A percentile compares a stretch with the other conserved stretches of the same genome.
These are phyloP conservation scores for Ophiodon elongatus DNA, from an alignment of 2,113 vertebrate species.

Conservation along the genomic window DNA sequence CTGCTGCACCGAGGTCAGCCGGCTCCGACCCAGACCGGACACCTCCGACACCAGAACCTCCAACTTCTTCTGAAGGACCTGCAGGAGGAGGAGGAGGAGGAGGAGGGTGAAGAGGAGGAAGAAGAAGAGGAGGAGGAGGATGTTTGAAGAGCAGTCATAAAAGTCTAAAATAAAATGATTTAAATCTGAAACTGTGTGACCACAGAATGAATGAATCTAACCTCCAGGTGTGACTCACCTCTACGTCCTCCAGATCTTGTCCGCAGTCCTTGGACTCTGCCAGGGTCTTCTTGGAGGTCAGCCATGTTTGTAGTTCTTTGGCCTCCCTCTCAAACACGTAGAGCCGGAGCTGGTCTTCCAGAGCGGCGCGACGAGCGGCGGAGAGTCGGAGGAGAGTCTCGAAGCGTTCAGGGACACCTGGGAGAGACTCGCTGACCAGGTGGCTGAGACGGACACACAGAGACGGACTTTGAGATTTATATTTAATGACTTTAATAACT, in stretches of 20 bases:
- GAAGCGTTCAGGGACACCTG: slow-evolving; percentile 74
- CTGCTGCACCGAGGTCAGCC: slow-evolving; percentile 83
- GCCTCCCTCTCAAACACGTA: slow-evolving; percentile 88
- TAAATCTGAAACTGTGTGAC: not conserved
- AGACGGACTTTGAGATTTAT: not conserved
- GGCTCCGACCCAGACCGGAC: slow-evolving; percentile 84
- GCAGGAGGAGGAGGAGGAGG: slow-evolving; percentile 5
- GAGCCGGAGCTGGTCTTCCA: slow-evolving; percentile 87
- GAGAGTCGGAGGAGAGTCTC: slow-evolving; percentile 79
- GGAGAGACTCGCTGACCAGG: slow-evolving; percentile 82
- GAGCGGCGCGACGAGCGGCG: slow-evolving; percentile 65
- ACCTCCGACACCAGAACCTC: slow-evolving; percentile 87
- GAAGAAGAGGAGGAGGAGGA: too few relatives aligned
- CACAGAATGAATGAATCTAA: not conserved
- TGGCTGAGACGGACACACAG: slow-evolving; percentile 59
- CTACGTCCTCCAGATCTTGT: slow-evolving; percentile 89
- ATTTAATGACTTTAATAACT: not conserved
- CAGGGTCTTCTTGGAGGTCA: slow-evolving; percentile 81
- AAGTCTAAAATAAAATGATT: not conserved
- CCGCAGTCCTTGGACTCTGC: slow-evolving; percentile 88
- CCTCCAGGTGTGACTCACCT: slow-evolving; percentile 72
- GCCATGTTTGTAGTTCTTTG: slow-evolving; percentile 87
- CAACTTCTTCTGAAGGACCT: slow-evolving; percentile 90
- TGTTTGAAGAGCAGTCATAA: too few relatives aligned
- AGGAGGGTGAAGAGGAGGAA: too few relatives aligned